phyloP scores from a whole-genome alignment of 2,113 vertebrate genomes.

The Zosterops japonicus region DNA sequence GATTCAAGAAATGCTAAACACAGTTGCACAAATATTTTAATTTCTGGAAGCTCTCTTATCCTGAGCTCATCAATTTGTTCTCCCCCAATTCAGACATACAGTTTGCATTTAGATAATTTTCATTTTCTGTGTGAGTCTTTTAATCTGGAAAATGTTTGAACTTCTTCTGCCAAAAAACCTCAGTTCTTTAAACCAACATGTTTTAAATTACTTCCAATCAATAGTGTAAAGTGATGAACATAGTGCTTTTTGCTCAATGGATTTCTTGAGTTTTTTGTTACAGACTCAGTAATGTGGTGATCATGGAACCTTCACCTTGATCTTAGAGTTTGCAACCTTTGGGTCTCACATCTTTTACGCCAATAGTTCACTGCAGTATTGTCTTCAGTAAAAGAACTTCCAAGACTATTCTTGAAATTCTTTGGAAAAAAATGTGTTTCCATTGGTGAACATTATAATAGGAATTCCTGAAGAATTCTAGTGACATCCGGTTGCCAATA shows the following conservation, averaged over 20 bases:
- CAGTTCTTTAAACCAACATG: neutral
- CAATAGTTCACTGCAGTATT: neutral
- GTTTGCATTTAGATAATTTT: neutral
- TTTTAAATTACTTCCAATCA: neutral
- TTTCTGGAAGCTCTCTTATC: neutral
- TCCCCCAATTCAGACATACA: rapidly evolving
- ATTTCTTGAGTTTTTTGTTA: neutral
- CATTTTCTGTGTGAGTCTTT: neutral
- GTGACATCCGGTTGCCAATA: neutral
- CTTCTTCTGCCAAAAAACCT: neutral
- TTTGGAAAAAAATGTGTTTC: neutral
- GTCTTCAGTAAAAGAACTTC: neutral
- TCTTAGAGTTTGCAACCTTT: neutral
- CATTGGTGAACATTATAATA: neutral
- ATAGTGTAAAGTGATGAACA: neutral
- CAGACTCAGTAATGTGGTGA: neutral
- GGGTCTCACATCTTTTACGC: neutral
- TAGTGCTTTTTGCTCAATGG: neutral
- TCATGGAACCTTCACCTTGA: neutral
- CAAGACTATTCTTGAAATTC: neutral
- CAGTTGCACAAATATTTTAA: neutral
- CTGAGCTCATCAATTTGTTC: neutral
- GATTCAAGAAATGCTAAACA: neutral
- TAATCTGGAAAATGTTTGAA: slow-evolving; percentile 2
- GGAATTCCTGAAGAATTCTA: neutral